Evolutionary conservation across 2,888 invertebrate genomes (phyloP).

Genomic region (Pandemis corylana): DNA sequence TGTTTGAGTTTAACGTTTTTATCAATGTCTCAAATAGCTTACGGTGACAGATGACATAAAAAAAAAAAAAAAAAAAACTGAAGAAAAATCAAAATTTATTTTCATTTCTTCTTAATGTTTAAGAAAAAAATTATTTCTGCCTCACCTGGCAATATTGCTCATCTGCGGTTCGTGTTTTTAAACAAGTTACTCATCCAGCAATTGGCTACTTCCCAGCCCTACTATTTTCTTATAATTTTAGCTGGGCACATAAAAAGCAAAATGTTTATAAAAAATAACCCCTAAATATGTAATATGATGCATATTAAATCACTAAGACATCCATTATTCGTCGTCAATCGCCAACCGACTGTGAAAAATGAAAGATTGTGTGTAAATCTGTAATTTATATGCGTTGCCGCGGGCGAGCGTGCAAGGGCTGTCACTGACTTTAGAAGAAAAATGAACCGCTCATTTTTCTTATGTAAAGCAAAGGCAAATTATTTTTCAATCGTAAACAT

Average conservation of each 20-base stretch:
- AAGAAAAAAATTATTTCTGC: too few relatives aligned
- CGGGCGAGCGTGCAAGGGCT: slow-evolving; percentile 66
- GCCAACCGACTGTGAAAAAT: slow-evolving; percentile 77
- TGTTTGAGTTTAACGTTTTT: too few relatives aligned
- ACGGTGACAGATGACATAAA: too few relatives aligned
- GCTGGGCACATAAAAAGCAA: background rate
- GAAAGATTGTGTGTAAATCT: slow-evolving; percentile 82
- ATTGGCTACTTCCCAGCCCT: too few relatives aligned
- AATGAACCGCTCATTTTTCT: slow-evolving; percentile 23
- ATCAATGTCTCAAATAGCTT: too few relatives aligned
- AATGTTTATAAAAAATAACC: background rate
- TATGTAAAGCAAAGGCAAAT: background rate
- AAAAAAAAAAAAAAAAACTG: too few relatives aligned
- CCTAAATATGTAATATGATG: slow-evolving; percentile 19
- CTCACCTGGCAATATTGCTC: too few relatives aligned
- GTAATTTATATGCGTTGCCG: slow-evolving; percentile 83
- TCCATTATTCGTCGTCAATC: slow-evolving; percentile 47
- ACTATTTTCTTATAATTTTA: too few relatives aligned
- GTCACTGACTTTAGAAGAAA: slow-evolving; percentile 42
- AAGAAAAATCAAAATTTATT: too few relatives aligned
- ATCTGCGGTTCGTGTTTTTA: too few relatives aligned
- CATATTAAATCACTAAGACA: slow-evolving; percentile 37
- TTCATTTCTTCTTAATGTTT: too few relatives aligned
- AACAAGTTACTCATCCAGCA: too few relatives aligned
- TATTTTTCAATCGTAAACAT: background rate